A percentile compares a stretch with the other conserved stretches of the same genome.
Evolutionary conservation across 2,888 invertebrate species (phyloP).

Genomic region (Imbricaverruca yamaguchii): DNA sequence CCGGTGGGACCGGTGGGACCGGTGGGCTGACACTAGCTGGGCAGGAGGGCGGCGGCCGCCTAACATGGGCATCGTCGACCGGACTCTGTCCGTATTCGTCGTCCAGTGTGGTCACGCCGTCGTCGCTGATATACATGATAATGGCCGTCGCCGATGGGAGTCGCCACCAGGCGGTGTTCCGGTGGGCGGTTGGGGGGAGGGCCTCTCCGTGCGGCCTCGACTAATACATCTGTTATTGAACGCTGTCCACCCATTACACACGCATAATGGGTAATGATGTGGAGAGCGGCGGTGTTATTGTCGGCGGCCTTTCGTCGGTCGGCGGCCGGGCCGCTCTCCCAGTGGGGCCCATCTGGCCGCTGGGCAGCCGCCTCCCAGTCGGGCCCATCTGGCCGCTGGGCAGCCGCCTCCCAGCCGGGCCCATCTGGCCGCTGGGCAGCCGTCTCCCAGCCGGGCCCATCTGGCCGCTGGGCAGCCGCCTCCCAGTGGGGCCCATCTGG

Average conservation of each 20-base stretch:
- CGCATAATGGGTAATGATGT: slow-evolving; percentile 14
- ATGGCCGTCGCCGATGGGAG: not conserved
- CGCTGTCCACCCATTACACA: slow-evolving; percentile 1
- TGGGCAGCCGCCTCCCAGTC: no score
- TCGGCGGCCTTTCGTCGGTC: not conserved
- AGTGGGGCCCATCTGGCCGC: no score
- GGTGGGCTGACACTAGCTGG: no score
- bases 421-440: no score
- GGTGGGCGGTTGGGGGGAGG: not conserved
- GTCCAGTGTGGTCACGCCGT: not conserved
- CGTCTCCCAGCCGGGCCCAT: no score
- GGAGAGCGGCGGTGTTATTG: slow-evolving; percentile 6
- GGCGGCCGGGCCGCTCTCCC: not conserved
- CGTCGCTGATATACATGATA: not conserved
- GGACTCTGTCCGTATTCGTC: not conserved
- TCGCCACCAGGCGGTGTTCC: not conserved
- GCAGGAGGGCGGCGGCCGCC: no score
- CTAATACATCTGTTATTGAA: slow-evolving; percentile 15
- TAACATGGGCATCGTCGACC: no score
- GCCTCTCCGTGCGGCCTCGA: not conserved
- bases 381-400: no score
- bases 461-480: no score
- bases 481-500: no score
- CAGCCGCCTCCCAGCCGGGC: no score
- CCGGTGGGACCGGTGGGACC: no score